These are phyloP conservation scores for Cervus canadensis DNA, from an alignment of 2,113 vertebrate genomes.

Conservation along the genomic window DNA sequence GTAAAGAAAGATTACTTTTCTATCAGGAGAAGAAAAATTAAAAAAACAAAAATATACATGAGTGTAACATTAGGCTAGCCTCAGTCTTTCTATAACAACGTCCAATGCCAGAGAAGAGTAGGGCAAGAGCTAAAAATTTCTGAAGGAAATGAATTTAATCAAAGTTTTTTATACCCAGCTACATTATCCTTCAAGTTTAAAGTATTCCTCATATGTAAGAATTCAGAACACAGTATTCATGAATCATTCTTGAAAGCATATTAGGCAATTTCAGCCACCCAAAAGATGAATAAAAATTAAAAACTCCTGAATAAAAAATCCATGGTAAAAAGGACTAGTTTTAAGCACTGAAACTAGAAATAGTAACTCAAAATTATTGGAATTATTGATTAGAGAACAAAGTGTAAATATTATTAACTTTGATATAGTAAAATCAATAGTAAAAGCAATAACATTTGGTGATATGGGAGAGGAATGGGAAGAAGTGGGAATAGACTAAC, in stretches of 20 bases:
- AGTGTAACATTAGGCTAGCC: background rate
- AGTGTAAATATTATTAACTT: background rate
- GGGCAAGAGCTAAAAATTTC: background rate
- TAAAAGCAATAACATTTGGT: background rate
- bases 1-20: background rate
- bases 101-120: background rate
- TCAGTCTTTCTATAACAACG: background rate
- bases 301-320: background rate
- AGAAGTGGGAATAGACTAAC: background rate
- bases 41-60: background rate
- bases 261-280: background rate
- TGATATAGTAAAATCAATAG: background rate
- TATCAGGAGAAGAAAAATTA: background rate
- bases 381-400: background rate
- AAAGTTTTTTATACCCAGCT: conserved; percentile 16
- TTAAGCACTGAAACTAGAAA: background rate
- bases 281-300: background rate
- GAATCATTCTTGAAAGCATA: background rate
- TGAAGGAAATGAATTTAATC: background rate
- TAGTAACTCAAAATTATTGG: background rate
- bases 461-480: background rate
- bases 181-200: background rate
- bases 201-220: background rate
- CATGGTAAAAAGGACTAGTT: background rate
- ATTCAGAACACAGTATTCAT: background rate